Base-by-base conservation (phyloP, 2,113 vertebrate genomes). In the Saiga tatarica region DNA sequence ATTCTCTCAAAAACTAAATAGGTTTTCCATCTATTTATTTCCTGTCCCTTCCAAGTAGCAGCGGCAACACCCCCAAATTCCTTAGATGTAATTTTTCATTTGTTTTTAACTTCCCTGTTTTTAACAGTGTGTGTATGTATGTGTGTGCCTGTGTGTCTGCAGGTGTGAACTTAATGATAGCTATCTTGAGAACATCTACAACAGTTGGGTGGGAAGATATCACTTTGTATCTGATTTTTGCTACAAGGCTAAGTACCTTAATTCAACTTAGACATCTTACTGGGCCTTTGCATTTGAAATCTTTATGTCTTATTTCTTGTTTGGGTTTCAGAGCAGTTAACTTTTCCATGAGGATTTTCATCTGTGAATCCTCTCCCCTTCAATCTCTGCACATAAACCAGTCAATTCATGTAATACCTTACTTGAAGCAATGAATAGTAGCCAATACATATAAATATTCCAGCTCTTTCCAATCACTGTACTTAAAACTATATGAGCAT, bases 381-480 rank as follows among this genome's bases (percentile, higher is more conserved):
- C 76, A 87, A n/a, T 83, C 33, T 74, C 52, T 59, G 13, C 84
- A 13, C 17, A 89, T 33, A 96, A 82, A 85, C 23, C 15, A 82
- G 85, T 42, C 82, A 95, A 91, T 76, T 92, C 71, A 36, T 89
- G 1, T 15, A 95, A 95, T 39, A 90, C 28, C 36, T 92, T 88
- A 87, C 13, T n/a, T 89, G 81, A 95, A 97, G 36, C 53, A 85
- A 87, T 53, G 78, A 94, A 76, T 25, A 81, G 39, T 42, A 86
- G 91, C 91, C 55, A 91, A 94, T 47, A 94, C 3, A 19, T 59
- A 87, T 47, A 98, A 89, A 97, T 55, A 78, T 53, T 91, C 26
- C 36, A 78, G 30, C n/a, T 86, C 50, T 86, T 96, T 94, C 76
- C 81, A 94, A 89, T 28, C 50, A 88, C 76, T 88, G 19, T 26